Evolutionary conservation across 2,797 vertebrate genomes (phyloP), one percentile per base, ranked within the genome.

Genomic region (Eulemur mongoz): DNA sequence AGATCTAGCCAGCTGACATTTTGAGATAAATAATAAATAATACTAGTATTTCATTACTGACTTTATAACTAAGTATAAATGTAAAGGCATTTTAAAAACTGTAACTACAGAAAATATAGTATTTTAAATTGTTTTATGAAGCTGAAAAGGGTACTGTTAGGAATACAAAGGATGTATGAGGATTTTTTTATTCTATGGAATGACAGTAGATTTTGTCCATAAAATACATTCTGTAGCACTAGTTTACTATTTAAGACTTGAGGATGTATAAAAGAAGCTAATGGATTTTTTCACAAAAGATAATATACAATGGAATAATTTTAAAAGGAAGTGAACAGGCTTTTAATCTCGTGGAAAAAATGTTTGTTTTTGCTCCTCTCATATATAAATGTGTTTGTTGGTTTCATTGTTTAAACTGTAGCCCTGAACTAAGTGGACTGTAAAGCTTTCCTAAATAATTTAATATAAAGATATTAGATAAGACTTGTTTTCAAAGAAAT

Each of bases 331-430:
- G 70, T 70, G 96, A 98, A 95, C 65, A 96, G 92, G 89, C 97
- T 97, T 98, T 98, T 98, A 98, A 97, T 98, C 97, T 98, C 96
- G 89, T 93, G 93, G 95, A 70, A 89, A 87, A 98, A 97, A 69
- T 73, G 98, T 99, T 98, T 99, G 98, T 98, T 99, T 99, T 98
- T 98, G 57, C 97, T 98, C 81, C 89, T 97, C 97, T 96, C 85
- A 6, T 95, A 96, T 98, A 97, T 98, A 98, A 97, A 98, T 97
- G 90, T 93, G 97, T 98, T 98, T 97, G 87, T 91, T 97, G 94
- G 96, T 98, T 98, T 98, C 89, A 97, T 98, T 98, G 96, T 84
- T 97, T 91, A 95, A 98, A 98, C 93, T 97, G 84, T 83, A 84
- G 89, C 78, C 94, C 89, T 91, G 82, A 82, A 89, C 97, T 98